Conservation (phyloP, 2,113 vertebrate species). For the Phyllostomus hastatus region DNA sequence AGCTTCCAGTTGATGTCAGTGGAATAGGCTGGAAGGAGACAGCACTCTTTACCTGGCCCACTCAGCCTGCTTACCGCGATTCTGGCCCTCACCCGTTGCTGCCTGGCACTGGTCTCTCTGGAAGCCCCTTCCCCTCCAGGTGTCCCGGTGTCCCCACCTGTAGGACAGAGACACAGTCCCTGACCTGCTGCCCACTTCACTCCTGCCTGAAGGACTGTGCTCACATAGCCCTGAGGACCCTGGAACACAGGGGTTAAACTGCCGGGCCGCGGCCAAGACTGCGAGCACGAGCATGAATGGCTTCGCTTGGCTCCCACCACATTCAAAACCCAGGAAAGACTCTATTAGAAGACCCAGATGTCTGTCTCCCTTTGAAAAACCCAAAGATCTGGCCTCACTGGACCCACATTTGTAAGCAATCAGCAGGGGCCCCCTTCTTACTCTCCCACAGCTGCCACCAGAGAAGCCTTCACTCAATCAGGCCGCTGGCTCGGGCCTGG, state of each 20-base stretch:
- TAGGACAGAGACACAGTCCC: not conserved
- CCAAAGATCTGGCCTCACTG: not conserved
- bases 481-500: not conserved
- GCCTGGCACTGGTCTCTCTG: not conserved
- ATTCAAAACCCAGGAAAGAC: not conserved
- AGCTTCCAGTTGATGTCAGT: not conserved
- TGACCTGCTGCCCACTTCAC: not conserved
- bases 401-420: not conserved
- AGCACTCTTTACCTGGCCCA: no score
- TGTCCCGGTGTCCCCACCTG: not conserved
- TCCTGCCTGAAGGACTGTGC: not conserved
- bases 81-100: not conserved
- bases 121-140: not conserved
- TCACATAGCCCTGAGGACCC: not conserved
- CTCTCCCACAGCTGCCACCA: not conserved
- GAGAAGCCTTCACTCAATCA: not conserved
- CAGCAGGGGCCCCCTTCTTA: not conserved
- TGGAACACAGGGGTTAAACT: not conserved
- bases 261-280: not conserved
- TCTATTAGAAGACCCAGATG: not conserved
- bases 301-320: not conserved
- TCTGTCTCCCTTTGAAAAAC: not conserved
- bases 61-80: not conserved
- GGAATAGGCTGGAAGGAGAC: not conserved
- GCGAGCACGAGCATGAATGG: not conserved